Conservation (phyloP, 37 sponge, comb jelly and placozoan genomes). For the Trichoplax adhaerens region DNA sequence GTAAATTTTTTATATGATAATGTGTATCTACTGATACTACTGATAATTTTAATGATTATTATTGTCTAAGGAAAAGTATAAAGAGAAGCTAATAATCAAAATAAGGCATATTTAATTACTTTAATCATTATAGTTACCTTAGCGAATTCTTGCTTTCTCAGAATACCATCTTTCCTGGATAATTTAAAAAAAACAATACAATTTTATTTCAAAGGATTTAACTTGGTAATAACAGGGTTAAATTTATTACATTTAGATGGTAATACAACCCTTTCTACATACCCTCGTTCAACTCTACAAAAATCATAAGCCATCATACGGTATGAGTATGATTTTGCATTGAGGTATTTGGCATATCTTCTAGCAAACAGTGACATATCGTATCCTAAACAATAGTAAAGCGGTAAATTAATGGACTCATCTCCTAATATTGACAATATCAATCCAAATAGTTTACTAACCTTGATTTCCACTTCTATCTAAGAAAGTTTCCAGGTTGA, state of each 20-base stretch:
- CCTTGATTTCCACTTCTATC: slow-evolving; percentile 28
- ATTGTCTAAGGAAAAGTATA: not conserved
- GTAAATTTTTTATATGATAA: too few species aligned
- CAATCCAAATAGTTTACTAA: not conserved
- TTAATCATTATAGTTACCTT: slow-evolving; percentile 16
- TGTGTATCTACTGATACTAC: too few species aligned
- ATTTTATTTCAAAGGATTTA: not conserved
- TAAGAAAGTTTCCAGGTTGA: slow-evolving; percentile 29
- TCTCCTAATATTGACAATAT: too few species aligned
- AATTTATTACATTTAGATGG: not conserved
- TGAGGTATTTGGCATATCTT: slow-evolving; percentile 47
- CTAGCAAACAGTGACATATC: slow-evolving; percentile 57
- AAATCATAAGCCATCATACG: slow-evolving; percentile 46
- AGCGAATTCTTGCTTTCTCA: slow-evolving; percentile 28
- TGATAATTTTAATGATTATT: too few species aligned
- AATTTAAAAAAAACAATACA: not conserved
- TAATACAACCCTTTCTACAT: not conserved
- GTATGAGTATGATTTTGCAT: slow-evolving; percentile 23
- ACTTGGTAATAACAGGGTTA: not conserved
- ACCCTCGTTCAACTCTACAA: slow-evolving; percentile 42
- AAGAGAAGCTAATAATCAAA: not conserved
- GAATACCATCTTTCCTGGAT: slow-evolving; percentile 28
- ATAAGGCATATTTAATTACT: not conserved
- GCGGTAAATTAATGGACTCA: not conserved
- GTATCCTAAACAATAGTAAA: slow-evolving; percentile 7